Conservation (phyloP, 2,888 invertebrate species). For the Pseudanteris insignis region DNA sequence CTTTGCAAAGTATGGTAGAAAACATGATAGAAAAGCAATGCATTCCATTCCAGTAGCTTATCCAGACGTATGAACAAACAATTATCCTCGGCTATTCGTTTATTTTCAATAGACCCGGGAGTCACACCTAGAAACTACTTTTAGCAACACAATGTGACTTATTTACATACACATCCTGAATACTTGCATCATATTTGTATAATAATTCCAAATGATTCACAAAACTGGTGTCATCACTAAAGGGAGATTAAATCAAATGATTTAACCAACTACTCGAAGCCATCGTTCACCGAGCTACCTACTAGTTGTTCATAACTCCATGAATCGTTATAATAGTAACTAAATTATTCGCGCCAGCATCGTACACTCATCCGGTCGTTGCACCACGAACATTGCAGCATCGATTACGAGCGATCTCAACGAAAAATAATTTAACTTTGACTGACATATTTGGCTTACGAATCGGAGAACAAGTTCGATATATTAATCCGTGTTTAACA, state of each 20-base stretch:
- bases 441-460: no score
- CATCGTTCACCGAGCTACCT: not conserved
- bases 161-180: slow-evolving; percentile 33
- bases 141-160: slow-evolving; percentile 29
- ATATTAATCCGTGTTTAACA: no score
- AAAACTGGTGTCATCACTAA: no score
- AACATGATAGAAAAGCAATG: slow-evolving; percentile 1
- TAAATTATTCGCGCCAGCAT: slow-evolving; percentile 47
- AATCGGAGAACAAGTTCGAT: no score
- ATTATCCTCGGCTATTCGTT: slow-evolving; percentile 17
- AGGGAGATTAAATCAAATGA: no score
- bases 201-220: no score
- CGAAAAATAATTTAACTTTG: no score
- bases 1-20: slow-evolving; percentile 7
- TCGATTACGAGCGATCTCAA: slow-evolving; percentile 3
- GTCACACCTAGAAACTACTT: slow-evolving; percentile 34
- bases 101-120: slow-evolving; percentile 18
- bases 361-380: slow-evolving; percentile 26
- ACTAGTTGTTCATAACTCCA: slow-evolving; percentile 1
- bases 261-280: no score
- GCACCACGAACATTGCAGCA: slow-evolving; percentile 19
- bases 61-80: not conserved
- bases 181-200: no score
- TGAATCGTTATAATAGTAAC: slow-evolving; percentile 2
- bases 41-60: slow-evolving; percentile 1